Evolutionary conservation across 2,888 invertebrate genomes (phyloP), one percentile per base, ranked within the genome.

Genomic region (Tachina grossa): DNA sequence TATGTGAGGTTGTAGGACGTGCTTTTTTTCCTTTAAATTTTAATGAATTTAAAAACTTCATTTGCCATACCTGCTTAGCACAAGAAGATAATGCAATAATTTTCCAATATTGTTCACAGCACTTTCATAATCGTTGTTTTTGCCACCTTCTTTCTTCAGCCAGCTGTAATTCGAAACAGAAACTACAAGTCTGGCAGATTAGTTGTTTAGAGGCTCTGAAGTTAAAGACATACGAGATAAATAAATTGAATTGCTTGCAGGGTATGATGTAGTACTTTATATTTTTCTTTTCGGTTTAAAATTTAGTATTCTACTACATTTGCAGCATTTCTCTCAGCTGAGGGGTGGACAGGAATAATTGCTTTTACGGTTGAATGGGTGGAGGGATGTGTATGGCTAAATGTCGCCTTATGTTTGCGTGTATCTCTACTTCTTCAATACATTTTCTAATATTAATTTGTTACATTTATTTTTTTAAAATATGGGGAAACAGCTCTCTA

Each of bases 181-280:
- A 43, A 59, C 19, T 22, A 10, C 19, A n/a, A n/a, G 72, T 3
- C 47, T 16, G 47, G 9, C 31, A 43, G 43, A 53, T 53, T n/a
- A 53, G 22, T 43, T 53, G 16, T 43, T n/a, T n/a, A 4, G n/a
- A 53, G 65, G 43, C 1, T 31, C 51, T 8, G 49, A n/a, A 66
- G 74, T 75, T 75, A 9, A 66, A 72, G 53, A 76, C 41, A 66
- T 66, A 66, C 53, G 76, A 83, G 59, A 65, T 16, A 66, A 83
- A 83, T 83, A 83, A 83, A 78, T 87, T 88, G 83, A 83, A 85
- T 87, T 88, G 86, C 76, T 84, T 82, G 86, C 83, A 76, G 84
- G 66, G 85, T 79, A 83, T 84, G 49, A 78, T 87, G 71, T 87
- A 85, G 84, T 72, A 31, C 31, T 31, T 77, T 82, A 49, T 59